phyloP scores from a whole-genome alignment of 2,797 vertebrate species.

The Diplodus puntazzo region DNA sequence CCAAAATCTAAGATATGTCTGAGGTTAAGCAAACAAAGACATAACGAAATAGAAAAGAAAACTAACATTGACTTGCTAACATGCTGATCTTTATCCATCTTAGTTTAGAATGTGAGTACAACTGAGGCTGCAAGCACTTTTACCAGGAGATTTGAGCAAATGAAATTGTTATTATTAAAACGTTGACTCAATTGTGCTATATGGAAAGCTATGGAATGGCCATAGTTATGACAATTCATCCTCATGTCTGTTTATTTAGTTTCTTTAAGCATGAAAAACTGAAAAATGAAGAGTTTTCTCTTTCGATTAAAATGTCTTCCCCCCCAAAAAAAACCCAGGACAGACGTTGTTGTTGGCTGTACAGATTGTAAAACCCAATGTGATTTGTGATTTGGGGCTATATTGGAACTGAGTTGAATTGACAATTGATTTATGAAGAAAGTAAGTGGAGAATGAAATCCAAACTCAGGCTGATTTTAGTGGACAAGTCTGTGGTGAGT shows the following conservation, averaged over 20 bases:
- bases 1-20: slow-evolving; percentile 12
- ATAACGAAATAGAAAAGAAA: not conserved
- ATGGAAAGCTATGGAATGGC: not conserved
- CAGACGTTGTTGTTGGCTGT: no score
- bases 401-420: no score
- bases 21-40: not conserved
- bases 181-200: not conserved
- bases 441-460: no score
- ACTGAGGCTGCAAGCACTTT: not conserved
- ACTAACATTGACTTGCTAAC: not conserved
- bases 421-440: no score
- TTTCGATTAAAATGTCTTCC: no score
- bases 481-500: not conserved
- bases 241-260: no score
- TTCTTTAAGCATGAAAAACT: no score
- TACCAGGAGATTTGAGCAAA: not conserved
- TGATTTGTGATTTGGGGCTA: no score
- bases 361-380: no score
- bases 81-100: not conserved
- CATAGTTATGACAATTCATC: not conserved
- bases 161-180: not conserved
- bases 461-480: not conserved
- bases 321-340: no score
- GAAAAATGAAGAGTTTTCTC: no score
- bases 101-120: not conserved